These are phyloP conservation scores for Sinocyclocheilus grahami DNA, from an alignment of 2,113 vertebrate genomes.

Conservation along the genomic window DNA sequence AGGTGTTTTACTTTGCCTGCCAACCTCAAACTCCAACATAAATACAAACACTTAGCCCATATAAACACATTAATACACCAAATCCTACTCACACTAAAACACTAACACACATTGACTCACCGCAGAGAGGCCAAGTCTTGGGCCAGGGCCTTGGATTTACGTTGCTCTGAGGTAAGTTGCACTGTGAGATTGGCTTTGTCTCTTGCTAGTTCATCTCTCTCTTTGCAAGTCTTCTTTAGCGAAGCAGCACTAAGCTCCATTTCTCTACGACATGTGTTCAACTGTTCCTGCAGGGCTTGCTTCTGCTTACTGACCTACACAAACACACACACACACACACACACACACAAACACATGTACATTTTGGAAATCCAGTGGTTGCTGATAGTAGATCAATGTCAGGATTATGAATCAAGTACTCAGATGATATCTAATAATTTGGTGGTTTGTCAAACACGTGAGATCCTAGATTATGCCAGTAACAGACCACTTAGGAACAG, in stretches of 20 bases:
- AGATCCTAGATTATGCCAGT: constrained; percentile 32
- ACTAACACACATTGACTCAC: constrained; percentile 64
- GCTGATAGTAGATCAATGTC: constrained; percentile 5
- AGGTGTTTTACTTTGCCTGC: constrained; percentile 49
- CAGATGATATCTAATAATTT: constrained; percentile 22
- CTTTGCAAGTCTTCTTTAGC: constrained; percentile 64
- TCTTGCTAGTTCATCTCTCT: constrained; percentile 74
- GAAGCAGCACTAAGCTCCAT: constrained; percentile 68
- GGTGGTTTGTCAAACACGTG: constrained; percentile 38
- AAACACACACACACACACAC: constrained; percentile 7
- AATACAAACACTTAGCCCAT: constrained; percentile 51
- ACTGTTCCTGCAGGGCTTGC: constrained; percentile 73
- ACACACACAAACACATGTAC: neutral
- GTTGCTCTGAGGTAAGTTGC: constrained; percentile 74
- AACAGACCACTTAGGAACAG: constrained; percentile 17
- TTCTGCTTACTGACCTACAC: constrained; percentile 70
- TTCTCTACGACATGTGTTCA: constrained; percentile 69
- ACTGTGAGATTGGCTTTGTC: constrained; percentile 75
- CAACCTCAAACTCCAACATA: constrained; percentile 48
- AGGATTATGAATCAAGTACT: constrained; percentile 34
- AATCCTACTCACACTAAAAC: constrained; percentile 40
- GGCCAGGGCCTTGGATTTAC: constrained; percentile 69
- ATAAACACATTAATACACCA: constrained; percentile 44
- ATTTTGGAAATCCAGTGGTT: neutral
- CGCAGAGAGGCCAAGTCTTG: constrained; percentile 78